Base-by-base conservation (phyloP, 2,888 invertebrate species). In the Pyralis farinalis region DNA sequence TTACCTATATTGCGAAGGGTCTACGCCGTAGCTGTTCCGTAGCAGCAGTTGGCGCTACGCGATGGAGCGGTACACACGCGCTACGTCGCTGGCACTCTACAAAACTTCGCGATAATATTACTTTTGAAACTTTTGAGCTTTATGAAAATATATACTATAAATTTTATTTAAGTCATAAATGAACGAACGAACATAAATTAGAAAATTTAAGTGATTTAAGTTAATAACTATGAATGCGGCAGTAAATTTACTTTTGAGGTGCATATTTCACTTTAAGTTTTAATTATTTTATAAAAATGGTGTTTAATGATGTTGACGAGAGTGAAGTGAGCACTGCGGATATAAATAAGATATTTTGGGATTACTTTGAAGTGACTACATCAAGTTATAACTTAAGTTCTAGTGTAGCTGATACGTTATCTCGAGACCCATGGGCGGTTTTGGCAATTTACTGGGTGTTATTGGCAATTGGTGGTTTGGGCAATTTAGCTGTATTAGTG, bases 401-500 rank as follows among this genome's bases (percentile, higher is more conserved):
- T 3, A 48, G 46, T 1, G 44, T 42, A 0, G 34, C 46, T 1
- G 69, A 67, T 11, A 52, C 52, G 1, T 51, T 49, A 5, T 51
- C 65, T 0, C 47, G 80, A 0, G 79, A 80, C 42, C 83, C 77
- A 42, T 58, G 67, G 0, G 64, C 65, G 0, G 89, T 91, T 25
- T 77, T 95, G 9, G 85, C 91, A 1, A 91, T 92, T 0, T 95
- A 95, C 60, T 88, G 91, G 16, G 70, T 91, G 0, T 71, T 94
- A 34, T 91, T 94, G 62, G 72, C 91, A 0, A 77, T 95, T 0
- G 94, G 94, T 0, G 93, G 93, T 0, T 72, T 93, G 1, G 94
- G 95, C 0, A 95, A 95, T 69, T 64, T 95, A 35, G 93, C 92
- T 0, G 94, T 95, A 27, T 91, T 95, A 55, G 76, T 92, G 1